Evolutionary conservation across 2,113 vertebrate genomes (phyloP), one percentile per base, ranked within the genome.

Genomic region (Salvator merianae): DNA sequence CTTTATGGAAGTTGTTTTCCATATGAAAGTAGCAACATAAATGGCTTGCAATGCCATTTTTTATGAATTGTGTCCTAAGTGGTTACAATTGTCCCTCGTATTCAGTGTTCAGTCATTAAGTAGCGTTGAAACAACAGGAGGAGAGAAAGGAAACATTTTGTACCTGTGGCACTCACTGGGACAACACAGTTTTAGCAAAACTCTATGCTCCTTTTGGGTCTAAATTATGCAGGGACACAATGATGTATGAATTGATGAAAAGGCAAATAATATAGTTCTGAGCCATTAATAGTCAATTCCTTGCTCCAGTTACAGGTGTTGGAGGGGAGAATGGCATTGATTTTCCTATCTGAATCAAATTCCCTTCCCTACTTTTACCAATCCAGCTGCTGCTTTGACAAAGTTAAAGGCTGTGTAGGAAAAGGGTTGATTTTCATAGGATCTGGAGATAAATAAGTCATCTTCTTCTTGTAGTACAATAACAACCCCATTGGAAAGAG

Each of bases 1-100:
- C 94, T 96, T 95, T 95, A 93, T 96, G 95, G 88, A 93, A 91
- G 95, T 96, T 96, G 93, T 96, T 96, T 69, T 96, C 95, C 94
- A 95, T 96, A 95, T 95, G 95, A 96, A 96, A 96, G 95, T 96
- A 93, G 94, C 88, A 96, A 95, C 95, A 93, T 95, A 96, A 96
- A 95, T 95, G 94, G 92, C 91, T 95, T 91, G 89, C 93, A 94
- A 92, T 75, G 92, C 40, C 77, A 59, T 62, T 91, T 95, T 96
- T 93, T 96, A 95, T 94, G 95, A 96, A 96, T 96, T 95, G 94
- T 85, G 87, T 90, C 91, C 89, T 96, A 96, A 96, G 95, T 96
- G 96, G 95, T 94, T 90, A 87, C 95, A 95, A 96, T 96, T 96
- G 94, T 96, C 92, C 95, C 89, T 90, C 88, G 94, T 95, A 96